Conservation (phyloP, 2,888 invertebrate genomes). For the Lumbricus terrestris region DNA sequence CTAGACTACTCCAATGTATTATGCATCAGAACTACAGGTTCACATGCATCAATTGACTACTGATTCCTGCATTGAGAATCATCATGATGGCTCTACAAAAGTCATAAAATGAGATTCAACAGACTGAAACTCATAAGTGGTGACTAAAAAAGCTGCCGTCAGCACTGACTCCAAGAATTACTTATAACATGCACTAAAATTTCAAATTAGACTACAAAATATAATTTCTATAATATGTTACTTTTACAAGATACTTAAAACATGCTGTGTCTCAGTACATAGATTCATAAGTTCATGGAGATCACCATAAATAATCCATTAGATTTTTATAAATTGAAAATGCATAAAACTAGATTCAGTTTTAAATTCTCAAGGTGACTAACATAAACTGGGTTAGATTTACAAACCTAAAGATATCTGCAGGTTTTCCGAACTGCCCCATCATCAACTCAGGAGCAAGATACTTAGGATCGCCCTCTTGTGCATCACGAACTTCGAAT, state of each 20-base stretch:
- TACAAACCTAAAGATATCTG: constrained; percentile 62
- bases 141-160: background rate
- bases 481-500: constrained; percentile 63
- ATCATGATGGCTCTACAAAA: no score
- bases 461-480: constrained; percentile 76
- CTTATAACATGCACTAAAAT: background rate
- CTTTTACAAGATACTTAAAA: no score
- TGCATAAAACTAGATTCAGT: background rate
- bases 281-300: constrained; percentile 72
- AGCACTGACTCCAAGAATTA: background rate
- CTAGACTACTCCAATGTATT: background rate
- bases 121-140: background rate
- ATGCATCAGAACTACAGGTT: background rate
- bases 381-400: background rate
- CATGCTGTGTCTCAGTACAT: no score
- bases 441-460: constrained; percentile 73
- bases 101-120: no score
- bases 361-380: background rate
- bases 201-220: background rate
- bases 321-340: background rate
- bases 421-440: constrained; percentile 69
- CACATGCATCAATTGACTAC: background rate
- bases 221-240: no score
- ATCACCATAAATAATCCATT: background rate
- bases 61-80: background rate